Evolutionary conservation across 35 echinoderm and acorn worm species (phyloP).

Genomic region (Ptychodera flava): DNA sequence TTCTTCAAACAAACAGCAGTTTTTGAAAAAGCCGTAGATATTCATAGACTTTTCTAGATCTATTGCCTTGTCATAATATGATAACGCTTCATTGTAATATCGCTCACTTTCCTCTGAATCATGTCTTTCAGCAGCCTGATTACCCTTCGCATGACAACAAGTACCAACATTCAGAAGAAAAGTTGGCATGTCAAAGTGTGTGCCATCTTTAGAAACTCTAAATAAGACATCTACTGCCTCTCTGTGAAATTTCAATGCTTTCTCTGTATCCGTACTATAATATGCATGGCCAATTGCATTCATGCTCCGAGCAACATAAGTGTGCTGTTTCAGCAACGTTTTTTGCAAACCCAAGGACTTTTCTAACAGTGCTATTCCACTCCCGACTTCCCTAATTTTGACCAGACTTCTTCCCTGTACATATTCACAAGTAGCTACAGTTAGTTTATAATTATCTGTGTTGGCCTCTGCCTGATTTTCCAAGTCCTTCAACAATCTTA

Average conservation of each 20-base stretch:
- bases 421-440: background rate
- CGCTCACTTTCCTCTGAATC: conserved; percentile 17
- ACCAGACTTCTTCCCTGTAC: background rate
- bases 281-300: conserved; percentile 16
- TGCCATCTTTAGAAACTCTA: background rate
- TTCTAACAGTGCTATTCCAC: background rate
- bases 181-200: conserved; percentile 5
- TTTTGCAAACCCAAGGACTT: background rate
- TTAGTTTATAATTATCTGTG: background rate
- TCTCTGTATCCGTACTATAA: background rate
- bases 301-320: conserved; percentile 5
- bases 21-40: conserved; percentile 2
- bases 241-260: conserved; percentile 17
- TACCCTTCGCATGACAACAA: conserved; percentile 23
- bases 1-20: conserved; percentile 24
- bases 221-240: conserved; percentile 10
- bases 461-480: background rate
- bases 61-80: conserved; percentile 4
- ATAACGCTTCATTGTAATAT: conserved; percentile 16
- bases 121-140: conserved; percentile 8
- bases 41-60: background rate
- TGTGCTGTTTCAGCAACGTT: background rate
- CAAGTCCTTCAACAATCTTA: background rate
- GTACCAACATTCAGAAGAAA: conserved; percentile 32
- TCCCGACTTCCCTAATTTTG: background rate